Evolutionary conservation across 2,888 invertebrate species (phyloP).

Genomic region (Microctonus hyperodae): DNA sequence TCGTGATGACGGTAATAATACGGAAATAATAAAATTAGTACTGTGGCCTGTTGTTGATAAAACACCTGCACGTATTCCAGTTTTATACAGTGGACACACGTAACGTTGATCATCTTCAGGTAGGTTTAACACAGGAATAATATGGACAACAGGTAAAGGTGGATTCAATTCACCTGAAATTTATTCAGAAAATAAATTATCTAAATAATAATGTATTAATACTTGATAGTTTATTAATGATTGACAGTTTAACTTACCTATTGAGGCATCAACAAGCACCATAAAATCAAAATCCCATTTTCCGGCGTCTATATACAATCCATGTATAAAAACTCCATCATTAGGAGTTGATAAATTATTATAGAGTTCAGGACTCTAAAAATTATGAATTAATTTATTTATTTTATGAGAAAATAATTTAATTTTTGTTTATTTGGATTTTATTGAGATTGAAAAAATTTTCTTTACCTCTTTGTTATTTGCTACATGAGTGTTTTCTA

Average conservation of each 20-base stretch:
- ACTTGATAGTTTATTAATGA: no score
- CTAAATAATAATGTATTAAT: constrained; percentile 39
- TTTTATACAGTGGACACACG: constrained; percentile 85
- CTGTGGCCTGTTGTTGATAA: constrained; percentile 93
- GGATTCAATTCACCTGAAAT: constrained; percentile 77
- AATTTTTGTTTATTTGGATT: constrained; percentile 16
- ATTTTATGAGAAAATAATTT: constrained; percentile 29
- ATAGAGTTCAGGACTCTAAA: constrained; percentile 65
- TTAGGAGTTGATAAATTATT: constrained; percentile 67
- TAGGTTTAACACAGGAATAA: constrained; percentile 72
- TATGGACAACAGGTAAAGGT: constrained; percentile 72
- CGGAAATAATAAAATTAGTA: constrained; percentile 87
- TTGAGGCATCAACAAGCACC: constrained; percentile 79
- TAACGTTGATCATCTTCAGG: constrained; percentile 72
- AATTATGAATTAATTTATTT: no score
- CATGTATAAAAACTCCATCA: constrained; percentile 79
- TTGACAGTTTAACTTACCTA: constrained; percentile 72
- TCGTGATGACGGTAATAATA: constrained; percentile 73
- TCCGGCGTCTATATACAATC: constrained; percentile 87
- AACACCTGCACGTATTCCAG: constrained; percentile 83
- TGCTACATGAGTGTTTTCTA: constrained; percentile 65
- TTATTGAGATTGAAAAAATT: not conserved
- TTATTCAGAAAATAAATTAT: not conserved
- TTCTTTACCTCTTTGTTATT: constrained; percentile 49
- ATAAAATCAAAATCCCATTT: constrained; percentile 77